phyloP scores from a whole-genome alignment of 2,797 vertebrate genomes.

The Nannoperca australis region DNA sequence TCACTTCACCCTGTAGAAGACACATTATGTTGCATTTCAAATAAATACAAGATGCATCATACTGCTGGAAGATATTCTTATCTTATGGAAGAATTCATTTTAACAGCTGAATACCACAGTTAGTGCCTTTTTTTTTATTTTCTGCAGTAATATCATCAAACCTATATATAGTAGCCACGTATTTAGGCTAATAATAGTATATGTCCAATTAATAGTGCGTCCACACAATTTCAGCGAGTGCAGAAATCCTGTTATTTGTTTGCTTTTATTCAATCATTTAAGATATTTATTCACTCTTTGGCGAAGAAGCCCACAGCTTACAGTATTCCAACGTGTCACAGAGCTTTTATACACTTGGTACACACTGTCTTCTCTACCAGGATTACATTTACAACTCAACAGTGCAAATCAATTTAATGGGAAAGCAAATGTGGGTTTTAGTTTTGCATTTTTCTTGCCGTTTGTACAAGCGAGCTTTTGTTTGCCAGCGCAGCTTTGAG shows the following conservation, averaged over 20 bases:
- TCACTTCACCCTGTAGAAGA: neutral
- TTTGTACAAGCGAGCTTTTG: slow-evolving; percentile 46
- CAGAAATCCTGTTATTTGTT: neutral
- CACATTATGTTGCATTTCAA: neutral
- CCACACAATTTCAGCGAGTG: neutral
- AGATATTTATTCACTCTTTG: neutral
- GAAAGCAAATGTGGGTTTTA: neutral
- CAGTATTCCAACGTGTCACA: no score
- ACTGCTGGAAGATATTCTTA: neutral
- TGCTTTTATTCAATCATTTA: neutral
- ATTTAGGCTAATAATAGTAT: neutral
- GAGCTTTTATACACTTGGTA: neutral
- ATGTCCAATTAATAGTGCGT: neutral
- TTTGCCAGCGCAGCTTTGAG: neutral
- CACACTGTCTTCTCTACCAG: neutral
- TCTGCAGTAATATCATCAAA: neutral
- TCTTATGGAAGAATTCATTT: neutral
- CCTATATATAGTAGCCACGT: no score
- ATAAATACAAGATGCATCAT: neutral
- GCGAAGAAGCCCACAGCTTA: neutral
- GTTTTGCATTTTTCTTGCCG: neutral
- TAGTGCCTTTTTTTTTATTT: neutral
- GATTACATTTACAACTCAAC: neutral
- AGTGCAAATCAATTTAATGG: neutral
- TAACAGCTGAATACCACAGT: neutral